A percentile compares a stretch with the other conserved stretches of the same genome.
Conservation (phyloP, 2,888 invertebrate species). For the Stomorhina lunata region DNA sequence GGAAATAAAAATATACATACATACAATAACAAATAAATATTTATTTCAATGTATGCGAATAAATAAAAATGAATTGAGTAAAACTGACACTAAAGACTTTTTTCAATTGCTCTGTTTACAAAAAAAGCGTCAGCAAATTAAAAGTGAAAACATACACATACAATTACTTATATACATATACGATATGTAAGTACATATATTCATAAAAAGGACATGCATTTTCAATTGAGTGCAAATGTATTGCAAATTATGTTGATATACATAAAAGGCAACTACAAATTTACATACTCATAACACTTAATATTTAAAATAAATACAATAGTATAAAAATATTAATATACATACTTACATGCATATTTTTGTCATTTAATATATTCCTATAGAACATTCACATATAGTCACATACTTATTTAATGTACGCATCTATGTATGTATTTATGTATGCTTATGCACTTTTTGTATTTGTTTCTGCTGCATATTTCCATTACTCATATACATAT, state of each 20-base stretch:
- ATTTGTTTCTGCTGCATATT: not conserved
- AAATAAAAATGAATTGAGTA: too few relatives aligned
- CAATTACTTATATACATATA: not conserved
- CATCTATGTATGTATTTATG: too few relatives aligned
- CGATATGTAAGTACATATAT: not conserved
- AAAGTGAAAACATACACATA: not conserved
- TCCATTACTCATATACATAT: not conserved
- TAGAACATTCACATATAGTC: not conserved
- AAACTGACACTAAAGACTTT: not conserved
- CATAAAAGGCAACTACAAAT: not conserved
- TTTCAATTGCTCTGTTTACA: not conserved
- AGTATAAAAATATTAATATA: not conserved
- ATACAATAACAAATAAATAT: too few relatives aligned
- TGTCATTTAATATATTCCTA: not conserved
- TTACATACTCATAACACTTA: not conserved
- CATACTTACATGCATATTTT: not conserved
- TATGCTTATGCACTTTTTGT: not conserved
- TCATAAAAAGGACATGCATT: not conserved
- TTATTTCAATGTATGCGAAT: too few relatives aligned
- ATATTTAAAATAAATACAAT: slow-evolving; percentile 22
- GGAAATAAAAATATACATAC: too few relatives aligned
- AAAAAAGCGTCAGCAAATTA: not conserved
- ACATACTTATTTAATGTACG: not conserved
- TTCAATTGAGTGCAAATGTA: not conserved
- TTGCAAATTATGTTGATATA: slow-evolving; percentile 18